These are phyloP conservation scores for Tineola bisselliella DNA, from an alignment of 2,888 invertebrate genomes.

Conservation along the genomic window DNA sequence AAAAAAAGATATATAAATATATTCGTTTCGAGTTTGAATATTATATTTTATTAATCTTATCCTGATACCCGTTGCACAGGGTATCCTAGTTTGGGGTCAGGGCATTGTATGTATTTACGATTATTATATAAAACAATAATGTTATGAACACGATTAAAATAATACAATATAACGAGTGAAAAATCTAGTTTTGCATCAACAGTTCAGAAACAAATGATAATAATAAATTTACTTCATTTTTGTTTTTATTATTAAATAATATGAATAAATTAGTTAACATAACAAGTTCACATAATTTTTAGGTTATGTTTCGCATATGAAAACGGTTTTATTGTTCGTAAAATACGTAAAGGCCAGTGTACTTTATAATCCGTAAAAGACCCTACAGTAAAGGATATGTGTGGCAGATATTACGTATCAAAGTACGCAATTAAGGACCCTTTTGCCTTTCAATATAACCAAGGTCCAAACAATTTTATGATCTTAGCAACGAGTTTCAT, in stretches of 20 bases:
- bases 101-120: too few relatives aligned
- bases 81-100: too few relatives aligned
- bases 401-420: conserved; percentile 4
- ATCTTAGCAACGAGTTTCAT: conserved; percentile 2
- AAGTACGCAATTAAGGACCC: conserved; percentile 9
- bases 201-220: too few relatives aligned
- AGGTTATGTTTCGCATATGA: not conserved
- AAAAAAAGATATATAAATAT: too few relatives aligned
- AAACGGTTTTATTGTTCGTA: conserved; percentile 11
- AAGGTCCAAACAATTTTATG: conserved; percentile 9
- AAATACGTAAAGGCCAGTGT: not conserved
- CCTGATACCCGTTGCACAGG: too few relatives aligned
- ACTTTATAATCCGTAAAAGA: conserved; percentile 12
- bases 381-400: conserved; percentile 7
- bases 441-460: conserved; percentile 12
- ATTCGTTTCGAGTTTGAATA: too few relatives aligned
- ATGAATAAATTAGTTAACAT: not conserved
- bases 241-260: not conserved
- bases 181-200: too few relatives aligned
- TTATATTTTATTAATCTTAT: too few relatives aligned
- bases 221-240: too few relatives aligned
- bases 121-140: too few relatives aligned
- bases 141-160: too few relatives aligned
- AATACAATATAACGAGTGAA: too few relatives aligned
- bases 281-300: not conserved